Percentiles rank a stretch among this genome's conserved stretches.
Conservation (phyloP, 2,888 invertebrate species). For the Trissolcus brochymenae region DNA sequence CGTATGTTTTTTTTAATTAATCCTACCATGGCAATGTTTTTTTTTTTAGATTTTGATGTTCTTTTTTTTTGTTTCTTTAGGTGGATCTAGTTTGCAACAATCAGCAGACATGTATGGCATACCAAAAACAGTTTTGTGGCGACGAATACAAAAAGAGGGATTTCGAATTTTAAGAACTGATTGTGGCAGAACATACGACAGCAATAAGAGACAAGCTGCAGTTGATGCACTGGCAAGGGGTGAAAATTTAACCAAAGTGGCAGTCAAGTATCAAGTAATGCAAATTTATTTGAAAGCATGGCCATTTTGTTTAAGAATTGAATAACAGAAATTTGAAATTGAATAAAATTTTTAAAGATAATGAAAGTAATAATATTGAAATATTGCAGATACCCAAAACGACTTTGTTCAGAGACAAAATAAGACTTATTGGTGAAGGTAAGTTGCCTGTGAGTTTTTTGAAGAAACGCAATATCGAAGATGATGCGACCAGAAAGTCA, state of each 20-base stretch:
- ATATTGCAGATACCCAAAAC: constrained; percentile 73
- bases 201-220: constrained; percentile 74
- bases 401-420: constrained; percentile 75
- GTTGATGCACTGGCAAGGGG: constrained; percentile 74
- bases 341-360: not conserved
- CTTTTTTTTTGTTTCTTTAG: constrained; percentile 58
- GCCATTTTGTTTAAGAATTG: not conserved
- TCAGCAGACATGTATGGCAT: constrained; percentile 75
- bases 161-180: constrained; percentile 68
- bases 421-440: constrained; percentile 73
- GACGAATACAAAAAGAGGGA: constrained; percentile 75
- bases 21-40: not conserved
- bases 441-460: constrained; percentile 72
- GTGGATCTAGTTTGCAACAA: constrained; percentile 75
- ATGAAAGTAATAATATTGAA: not conserved
- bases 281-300: not conserved
- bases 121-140: constrained; percentile 77
- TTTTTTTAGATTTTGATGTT: constrained; percentile 8
- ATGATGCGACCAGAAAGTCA: constrained; percentile 69
- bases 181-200: constrained; percentile 69
- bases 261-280: constrained; percentile 72
- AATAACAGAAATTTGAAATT: not conserved
- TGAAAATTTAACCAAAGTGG: constrained; percentile 75
- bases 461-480: constrained; percentile 71
- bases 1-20: constrained; percentile 61